Evolutionary conservation across 2,888 invertebrate species (phyloP).

Genomic region (Lepidochrysops patricia): DNA sequence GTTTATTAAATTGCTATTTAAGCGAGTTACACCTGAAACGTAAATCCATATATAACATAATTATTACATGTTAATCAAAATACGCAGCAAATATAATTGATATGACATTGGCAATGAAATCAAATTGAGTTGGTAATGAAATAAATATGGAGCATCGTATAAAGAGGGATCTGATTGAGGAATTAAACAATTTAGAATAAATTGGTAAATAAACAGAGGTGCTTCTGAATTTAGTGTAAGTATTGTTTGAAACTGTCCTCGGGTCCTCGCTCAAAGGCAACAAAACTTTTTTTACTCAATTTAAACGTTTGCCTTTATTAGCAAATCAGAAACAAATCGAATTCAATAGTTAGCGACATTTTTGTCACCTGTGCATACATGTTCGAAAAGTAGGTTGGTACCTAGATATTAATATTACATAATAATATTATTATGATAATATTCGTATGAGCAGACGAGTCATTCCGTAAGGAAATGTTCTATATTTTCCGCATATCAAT

Average conservation of each 20-base stretch:
- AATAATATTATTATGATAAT: too few relatives aligned
- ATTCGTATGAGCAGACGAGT: too few relatives aligned
- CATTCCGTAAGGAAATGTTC: background rate
- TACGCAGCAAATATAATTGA: background rate
- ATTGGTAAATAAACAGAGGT: slow-evolving; percentile 40
- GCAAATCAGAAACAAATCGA: too few relatives aligned
- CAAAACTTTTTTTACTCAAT: too few relatives aligned
- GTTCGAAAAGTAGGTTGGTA: too few relatives aligned
- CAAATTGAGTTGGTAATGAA: slow-evolving; percentile 32
- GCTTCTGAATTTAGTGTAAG: background rate
- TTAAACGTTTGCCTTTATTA: too few relatives aligned
- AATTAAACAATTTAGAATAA: slow-evolving; percentile 64
- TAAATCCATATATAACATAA: too few relatives aligned
- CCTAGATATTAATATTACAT: too few relatives aligned
- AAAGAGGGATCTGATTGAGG: slow-evolving; percentile 55
- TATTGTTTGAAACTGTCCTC: background rate
- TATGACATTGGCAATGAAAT: slow-evolving; percentile 24
- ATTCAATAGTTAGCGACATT: too few relatives aligned
- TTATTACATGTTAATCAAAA: background rate
- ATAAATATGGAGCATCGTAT: slow-evolving; percentile 34
- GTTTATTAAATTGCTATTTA: too few relatives aligned
- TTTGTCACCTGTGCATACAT: too few relatives aligned
- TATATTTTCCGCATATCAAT: slow-evolving; percentile 1
- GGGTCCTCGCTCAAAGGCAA: background rate
- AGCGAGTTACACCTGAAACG: too few relatives aligned